Evolutionary conservation across 2,797 vertebrate genomes (phyloP).

Genomic region (Sebastes aleutianus): DNA sequence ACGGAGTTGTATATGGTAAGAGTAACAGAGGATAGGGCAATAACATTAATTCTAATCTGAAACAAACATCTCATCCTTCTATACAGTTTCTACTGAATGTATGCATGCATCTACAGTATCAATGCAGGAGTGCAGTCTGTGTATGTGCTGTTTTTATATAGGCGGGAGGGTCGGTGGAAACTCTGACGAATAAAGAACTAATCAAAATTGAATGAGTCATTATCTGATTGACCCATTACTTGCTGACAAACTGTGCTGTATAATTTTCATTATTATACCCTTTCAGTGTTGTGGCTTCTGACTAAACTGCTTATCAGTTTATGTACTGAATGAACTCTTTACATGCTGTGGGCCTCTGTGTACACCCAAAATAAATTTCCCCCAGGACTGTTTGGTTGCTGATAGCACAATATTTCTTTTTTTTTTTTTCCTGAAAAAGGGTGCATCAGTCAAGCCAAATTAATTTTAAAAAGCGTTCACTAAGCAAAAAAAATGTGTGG

Average conservation of each 20-base stretch:
- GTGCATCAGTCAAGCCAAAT: slow-evolving; percentile 9
- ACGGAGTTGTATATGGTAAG: not conserved
- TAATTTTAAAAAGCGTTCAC: slow-evolving; percentile 7
- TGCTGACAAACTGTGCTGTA: not conserved
- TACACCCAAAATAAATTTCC: slow-evolving; percentile 26
- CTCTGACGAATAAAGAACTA: not conserved
- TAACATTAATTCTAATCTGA: not conserved
- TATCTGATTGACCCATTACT: not conserved
- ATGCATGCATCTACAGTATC: not conserved
- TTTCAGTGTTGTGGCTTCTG: not conserved
- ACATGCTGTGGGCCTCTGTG: slow-evolving; percentile 2
- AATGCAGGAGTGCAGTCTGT: not conserved
- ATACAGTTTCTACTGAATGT: not conserved
- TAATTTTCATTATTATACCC: slow-evolving; percentile 9
- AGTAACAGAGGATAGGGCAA: not conserved
- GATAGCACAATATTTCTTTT: not conserved
- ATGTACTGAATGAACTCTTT: slow-evolving; percentile 8
- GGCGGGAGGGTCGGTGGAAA: not conserved
- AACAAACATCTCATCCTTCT: not conserved
- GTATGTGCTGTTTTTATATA: not conserved
- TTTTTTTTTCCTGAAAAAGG: not conserved
- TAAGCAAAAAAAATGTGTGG: not conserved
- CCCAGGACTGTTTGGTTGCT: slow-evolving; percentile 8
- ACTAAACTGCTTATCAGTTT: slow-evolving; percentile 8
- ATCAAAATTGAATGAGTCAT: not conserved